A percentile compares a stretch with the other conserved stretches of the same genome.
phyloP scores from a whole-genome alignment of 1,140 invertebrate species.

The Penaeus vannamei region DNA sequence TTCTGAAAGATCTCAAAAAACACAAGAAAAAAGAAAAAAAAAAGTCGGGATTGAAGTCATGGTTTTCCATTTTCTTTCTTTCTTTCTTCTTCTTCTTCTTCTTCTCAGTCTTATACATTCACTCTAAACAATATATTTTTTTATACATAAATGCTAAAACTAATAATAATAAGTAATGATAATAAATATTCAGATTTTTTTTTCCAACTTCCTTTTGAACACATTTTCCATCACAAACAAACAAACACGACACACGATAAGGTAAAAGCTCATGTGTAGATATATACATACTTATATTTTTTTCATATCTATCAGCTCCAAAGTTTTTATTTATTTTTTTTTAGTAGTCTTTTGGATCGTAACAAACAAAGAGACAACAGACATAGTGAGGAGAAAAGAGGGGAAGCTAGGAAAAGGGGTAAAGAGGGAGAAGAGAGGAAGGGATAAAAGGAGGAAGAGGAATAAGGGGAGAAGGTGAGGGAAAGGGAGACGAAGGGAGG shows the following conservation, averaged over 20 bases:
- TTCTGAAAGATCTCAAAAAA: not conserved
- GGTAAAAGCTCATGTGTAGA: conserved; percentile 47
- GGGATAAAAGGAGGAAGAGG: not conserved
- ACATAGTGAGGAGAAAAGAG: not conserved
- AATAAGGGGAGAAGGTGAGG: not conserved
- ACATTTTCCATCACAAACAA: conserved; percentile 56
- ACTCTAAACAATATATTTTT: too few species aligned
- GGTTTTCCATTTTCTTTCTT: not conserved
- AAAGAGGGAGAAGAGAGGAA: not conserved
- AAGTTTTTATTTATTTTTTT: too few species aligned
- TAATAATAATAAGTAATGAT: too few species aligned
- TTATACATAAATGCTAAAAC: not conserved
- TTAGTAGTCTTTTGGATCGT: too few species aligned
- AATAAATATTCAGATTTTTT: too few species aligned
- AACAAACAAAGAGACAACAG: too few species aligned
- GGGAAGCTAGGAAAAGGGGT: not conserved
- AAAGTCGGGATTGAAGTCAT: not conserved
- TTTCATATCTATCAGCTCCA: not conserved
- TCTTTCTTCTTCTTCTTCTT: not conserved
- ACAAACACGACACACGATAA: conserved; percentile 60
- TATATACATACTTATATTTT: conserved; percentile 47
- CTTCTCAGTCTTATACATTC: too few species aligned
- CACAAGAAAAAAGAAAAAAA: not conserved
- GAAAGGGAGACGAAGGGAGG: not conserved
- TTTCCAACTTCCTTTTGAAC: conserved; percentile 1